Base-by-base conservation (phyloP, 2,113 vertebrate species). In the Serilophus lunatus region DNA sequence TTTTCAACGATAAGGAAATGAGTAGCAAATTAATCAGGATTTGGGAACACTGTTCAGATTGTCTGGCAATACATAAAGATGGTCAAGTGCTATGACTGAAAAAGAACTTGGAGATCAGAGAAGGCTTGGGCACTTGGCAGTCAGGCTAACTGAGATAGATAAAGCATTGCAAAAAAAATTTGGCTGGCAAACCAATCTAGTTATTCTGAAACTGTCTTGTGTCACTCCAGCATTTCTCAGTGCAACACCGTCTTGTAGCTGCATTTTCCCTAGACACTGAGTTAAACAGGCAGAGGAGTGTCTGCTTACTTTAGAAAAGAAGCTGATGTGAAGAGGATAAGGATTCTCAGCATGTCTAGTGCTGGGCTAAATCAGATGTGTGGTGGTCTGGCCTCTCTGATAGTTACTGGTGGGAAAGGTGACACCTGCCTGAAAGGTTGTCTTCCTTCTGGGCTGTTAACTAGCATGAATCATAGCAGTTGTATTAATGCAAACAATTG, bases 1-100 rank as follows among this genome's bases (percentile, higher is more conserved):
- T 84, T 84, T 93, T 71, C 44, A 64, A 19, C 1, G 16, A 69
- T 82, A 92, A 90, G 60, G 18, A 88, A 92, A 80, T 64, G 9
- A 86, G 53, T 5, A 57, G 70, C 28, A 49, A 94, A 94, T 90
- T 93, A 86, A 92, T 94, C 86, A 75, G 76, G 56, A 93, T 53
- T n/a, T 88, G 65, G 44, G n/a, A 93, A 18, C 16, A 45, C 71
- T 92, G 60, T 90, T 90, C 14, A 60, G 57, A 61, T 78, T 78
- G 82, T 63, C 88, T 92, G 82, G 51, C 36, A 83, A 78, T 69
- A 71, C 35, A 66, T 53, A 74, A 93, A 78, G 80, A 72, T 38
- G 36, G 49, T 93, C 56, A 79, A 79, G 50, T 88, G 69, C 72
- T 49, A 19, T 40, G 69, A 79, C 82, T 92, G 65, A 82, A 92